Conservation (phyloP, 1,140 invertebrate genomes). For the Drosophila sulfurigaster region DNA sequence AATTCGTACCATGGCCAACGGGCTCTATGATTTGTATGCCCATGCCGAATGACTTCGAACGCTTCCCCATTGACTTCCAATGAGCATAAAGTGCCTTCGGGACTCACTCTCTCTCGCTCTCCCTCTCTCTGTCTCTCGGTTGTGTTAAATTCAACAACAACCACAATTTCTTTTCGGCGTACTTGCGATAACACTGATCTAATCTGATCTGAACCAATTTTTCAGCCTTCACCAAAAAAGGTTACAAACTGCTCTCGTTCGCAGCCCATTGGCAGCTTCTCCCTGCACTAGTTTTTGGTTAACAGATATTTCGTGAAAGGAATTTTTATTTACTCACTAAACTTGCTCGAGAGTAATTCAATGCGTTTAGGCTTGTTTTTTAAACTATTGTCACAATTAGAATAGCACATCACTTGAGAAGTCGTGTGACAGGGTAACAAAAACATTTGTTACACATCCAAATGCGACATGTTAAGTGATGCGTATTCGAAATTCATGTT, state of each 20-base stretch:
- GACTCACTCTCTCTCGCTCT: neutral
- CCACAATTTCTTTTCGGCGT: slow-evolving; percentile 25
- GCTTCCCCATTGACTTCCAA: slow-evolving; percentile 4
- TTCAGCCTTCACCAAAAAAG: slow-evolving; percentile 21
- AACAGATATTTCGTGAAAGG: neutral
- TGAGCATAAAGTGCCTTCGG: slow-evolving; percentile 17
- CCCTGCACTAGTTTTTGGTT: slow-evolving; percentile 29
- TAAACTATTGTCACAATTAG: no score
- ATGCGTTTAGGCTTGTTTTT: no score
- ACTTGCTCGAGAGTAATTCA: no score
- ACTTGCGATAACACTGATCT: slow-evolving; percentile 51
- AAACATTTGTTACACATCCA: no score
- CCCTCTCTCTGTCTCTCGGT: neutral
- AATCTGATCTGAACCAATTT: slow-evolving; percentile 80
- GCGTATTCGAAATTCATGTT: no score
- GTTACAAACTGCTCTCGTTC: slow-evolving; percentile 25
- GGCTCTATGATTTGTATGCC: slow-evolving; percentile 66
- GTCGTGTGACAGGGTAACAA: no score
- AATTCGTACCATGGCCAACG: slow-evolving; percentile 49
- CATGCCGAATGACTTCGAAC: slow-evolving; percentile 40
- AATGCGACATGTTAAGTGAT: no score
- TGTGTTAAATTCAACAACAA: slow-evolving; percentile 19
- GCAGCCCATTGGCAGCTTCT: slow-evolving; percentile 6
- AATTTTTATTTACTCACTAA: neutral
- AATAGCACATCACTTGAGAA: no score